Base-by-base conservation (phyloP, 1,140 invertebrate species). In the Brevipalpus yothersi region DNA sequence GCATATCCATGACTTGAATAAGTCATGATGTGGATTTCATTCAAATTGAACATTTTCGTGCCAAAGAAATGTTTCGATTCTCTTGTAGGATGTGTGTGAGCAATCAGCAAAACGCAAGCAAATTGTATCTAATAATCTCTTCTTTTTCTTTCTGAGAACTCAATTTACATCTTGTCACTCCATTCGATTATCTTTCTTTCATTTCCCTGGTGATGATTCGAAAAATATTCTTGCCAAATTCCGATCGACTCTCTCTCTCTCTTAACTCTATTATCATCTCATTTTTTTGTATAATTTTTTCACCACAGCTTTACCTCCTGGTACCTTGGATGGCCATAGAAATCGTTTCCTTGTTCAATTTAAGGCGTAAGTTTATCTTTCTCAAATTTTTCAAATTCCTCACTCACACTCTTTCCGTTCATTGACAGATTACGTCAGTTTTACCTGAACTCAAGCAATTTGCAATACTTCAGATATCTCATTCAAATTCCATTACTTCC, bases 401-500 rank as follows among this genome's bases (percentile, higher is more conserved):
- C 12, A 21, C 55, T 60, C 47, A 4, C 57, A 61, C 47, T 58
- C 21, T 68, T 17, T 51, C n/a, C n/a, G 10, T 51, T 5, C n/a
- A 5, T 31, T 31, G 68, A 60, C 63, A 75, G 73, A 65, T 73
- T 96, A 41, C 87, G 90, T 70, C 79, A 82, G 64, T 97, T 98
- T 75, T 99, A 97, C 71, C 80, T 86, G 65, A 87, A 82, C 65
- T 84, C 91, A 8, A 82, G 82, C 67, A 92, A 83, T 67, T 76
- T 98, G 65, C 94, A 98, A 71, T 98, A 97, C 76, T 98, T 97
- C 71, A 88, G 91, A 70, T 85, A 90, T 70, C 76, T 98, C 47
- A 89, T 98, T 61, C 84, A 86, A 59, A 83, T 98, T 65, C 92
- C 93, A 12, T 76, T 82, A 19, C 75, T 98, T 66, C 92, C 92